A percentile compares a stretch with the other conserved stretches of the same genome.
Conservation (phyloP, 1,140 invertebrate species). For the Papilio dardanus region DNA sequence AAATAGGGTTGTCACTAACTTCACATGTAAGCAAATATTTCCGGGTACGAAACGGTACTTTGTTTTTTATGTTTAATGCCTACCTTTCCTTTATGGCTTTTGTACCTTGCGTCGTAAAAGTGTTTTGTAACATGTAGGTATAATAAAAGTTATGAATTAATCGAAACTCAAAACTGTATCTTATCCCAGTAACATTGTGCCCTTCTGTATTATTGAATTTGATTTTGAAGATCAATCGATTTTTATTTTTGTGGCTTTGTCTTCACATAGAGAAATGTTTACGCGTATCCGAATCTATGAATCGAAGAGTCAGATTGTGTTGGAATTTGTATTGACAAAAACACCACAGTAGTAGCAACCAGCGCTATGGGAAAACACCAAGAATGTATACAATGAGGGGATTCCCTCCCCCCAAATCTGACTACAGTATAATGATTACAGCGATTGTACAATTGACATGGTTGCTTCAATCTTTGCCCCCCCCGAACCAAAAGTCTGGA, state of each 20-base stretch:
- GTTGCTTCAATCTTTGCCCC: too few species aligned
- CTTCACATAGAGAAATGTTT: not conserved
- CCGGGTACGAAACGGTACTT: constrained; percentile 4
- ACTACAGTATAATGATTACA: too few species aligned
- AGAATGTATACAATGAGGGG: too few species aligned
- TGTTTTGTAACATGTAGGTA: not conserved
- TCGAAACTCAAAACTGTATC: not conserved
- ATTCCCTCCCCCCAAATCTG: too few species aligned
- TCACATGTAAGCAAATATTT: not conserved
- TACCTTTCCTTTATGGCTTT: not conserved
- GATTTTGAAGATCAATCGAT: not conserved
- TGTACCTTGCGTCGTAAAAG: not conserved
- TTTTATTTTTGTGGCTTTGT: not conserved
- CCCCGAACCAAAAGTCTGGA: too few species aligned
- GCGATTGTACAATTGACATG: too few species aligned
- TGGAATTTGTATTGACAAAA: not conserved
- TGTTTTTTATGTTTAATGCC: constrained; percentile 5
- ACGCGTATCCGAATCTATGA: too few species aligned
- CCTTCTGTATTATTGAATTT: not conserved
- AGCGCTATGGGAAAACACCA: too few species aligned
- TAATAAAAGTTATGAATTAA: not conserved
- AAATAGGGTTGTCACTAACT: constrained; percentile 24
- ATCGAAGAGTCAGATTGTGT: not conserved
- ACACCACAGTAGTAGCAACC: not conserved
- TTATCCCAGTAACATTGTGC: not conserved